Evolutionary conservation across 2,888 invertebrate species (phyloP).

Genomic region (Dendrolimus pini): DNA sequence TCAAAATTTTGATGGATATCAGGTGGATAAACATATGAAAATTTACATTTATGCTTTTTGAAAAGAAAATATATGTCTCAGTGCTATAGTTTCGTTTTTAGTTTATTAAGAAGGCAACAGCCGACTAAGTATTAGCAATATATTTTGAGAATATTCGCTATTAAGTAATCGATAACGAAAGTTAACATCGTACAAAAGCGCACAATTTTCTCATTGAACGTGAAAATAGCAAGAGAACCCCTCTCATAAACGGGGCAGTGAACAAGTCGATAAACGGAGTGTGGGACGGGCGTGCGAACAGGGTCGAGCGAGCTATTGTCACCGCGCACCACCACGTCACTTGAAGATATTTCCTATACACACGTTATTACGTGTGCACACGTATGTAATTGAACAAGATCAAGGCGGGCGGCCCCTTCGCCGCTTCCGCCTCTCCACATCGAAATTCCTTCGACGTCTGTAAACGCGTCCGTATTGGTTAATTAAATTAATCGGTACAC

Average conservation of each 20-base stretch:
- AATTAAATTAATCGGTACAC: constrained; percentile 10
- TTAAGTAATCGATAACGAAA: too few relatives aligned
- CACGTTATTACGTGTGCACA: constrained; percentile 10
- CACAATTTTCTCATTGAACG: constrained; percentile 15
- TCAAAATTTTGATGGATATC: too few relatives aligned
- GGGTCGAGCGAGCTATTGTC: constrained; percentile 64
- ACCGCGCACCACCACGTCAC: constrained; percentile 34
- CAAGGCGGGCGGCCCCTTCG: constrained; percentile 49
- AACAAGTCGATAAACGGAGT: constrained; percentile 61
- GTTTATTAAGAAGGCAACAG: too few relatives aligned
- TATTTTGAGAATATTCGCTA: too few relatives aligned
- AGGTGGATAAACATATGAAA: too few relatives aligned
- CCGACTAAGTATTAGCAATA: too few relatives aligned
- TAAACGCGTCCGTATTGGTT: constrained; percentile 12
- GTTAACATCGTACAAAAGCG: too few relatives aligned
- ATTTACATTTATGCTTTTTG: too few relatives aligned
- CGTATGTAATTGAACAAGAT: constrained; percentile 43
- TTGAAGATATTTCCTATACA: constrained; percentile 46
- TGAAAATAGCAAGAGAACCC: constrained; percentile 43
- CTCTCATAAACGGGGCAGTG: constrained; percentile 42
- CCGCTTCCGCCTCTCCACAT: constrained; percentile 59
- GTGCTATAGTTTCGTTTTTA: too few relatives aligned
- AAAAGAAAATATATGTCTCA: too few relatives aligned
- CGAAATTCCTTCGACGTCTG: constrained; percentile 33
- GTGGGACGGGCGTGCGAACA: constrained; percentile 66